Conservation (phyloP, 2,797 vertebrate species). For the Aldrovandia affinis region DNA sequence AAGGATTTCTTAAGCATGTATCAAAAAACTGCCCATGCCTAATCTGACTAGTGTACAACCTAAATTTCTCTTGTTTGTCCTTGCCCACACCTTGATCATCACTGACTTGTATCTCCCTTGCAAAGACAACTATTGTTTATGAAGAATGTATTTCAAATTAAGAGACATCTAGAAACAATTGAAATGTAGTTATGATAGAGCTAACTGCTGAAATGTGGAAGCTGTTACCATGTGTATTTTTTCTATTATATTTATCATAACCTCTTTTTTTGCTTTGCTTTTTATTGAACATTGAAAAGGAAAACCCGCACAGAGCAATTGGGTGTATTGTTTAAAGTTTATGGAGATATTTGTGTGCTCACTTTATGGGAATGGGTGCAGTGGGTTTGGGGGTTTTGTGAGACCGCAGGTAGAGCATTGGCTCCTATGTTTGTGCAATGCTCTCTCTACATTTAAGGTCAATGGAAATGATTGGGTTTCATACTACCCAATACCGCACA, state of each 20-base stretch:
- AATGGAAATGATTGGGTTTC: background rate
- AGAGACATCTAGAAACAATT: background rate
- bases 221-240: background rate
- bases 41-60: background rate
- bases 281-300: background rate
- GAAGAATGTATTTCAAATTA: conserved; percentile 28
- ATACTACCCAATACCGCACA: background rate
- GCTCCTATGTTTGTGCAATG: background rate
- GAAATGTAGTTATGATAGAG: background rate
- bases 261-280: background rate
- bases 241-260: conserved; percentile 4
- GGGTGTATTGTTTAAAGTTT: conserved; percentile 10
- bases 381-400: conserved; percentile 11
- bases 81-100: background rate
- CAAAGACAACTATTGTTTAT: background rate
- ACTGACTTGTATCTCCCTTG: background rate
- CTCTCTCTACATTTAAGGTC: background rate
- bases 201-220: background rate
- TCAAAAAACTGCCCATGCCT: background rate
- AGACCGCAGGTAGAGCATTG: background rate
- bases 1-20: background rate
- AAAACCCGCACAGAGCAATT: background rate
- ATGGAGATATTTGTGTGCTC: background rate
- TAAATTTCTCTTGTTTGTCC: background rate
- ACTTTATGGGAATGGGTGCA: background rate